Evolutionary conservation across 2,113 vertebrate species (phyloP), one percentile per base, ranked within the genome.

Genomic region (Pseudorasbora parva): DNA sequence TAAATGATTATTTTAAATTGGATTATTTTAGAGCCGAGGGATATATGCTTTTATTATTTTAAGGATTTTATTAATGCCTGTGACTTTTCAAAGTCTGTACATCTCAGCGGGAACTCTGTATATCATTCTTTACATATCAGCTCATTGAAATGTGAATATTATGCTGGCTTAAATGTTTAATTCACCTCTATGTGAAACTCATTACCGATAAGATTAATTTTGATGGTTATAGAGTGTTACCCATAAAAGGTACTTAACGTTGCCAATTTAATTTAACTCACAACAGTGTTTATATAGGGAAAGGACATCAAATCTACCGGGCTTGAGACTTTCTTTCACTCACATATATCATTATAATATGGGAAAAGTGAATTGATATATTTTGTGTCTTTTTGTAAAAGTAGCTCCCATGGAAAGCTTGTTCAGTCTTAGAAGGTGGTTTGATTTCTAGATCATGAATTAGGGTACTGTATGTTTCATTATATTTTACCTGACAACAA

Each of bases 401-500:
- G 66, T 86, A 84, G 77, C 86, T 90, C 87, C 84, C 84, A 88
- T 86, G 82, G 84, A 87, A 87, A 85, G 68, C 68, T n/a, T 76
- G 60, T 72, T 66, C 21, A 64, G 68, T 81, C 23, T 86, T 64
- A 78, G 80, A 87, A 88, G 83, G 81, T 79, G 66, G 85, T 14
- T 90, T 88, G 47, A 86, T 72, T 83, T 88, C 21, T 86, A 56
- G 86, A 83, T 69, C 83, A 76, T 56, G 49, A 82, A 85, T 51
- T 11, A 81, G 73, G n/a, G 82, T 84, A 93, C 43, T 93, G 93
- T 92, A 91, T 82, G 84, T 91, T 45, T 15, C 84, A 76, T 72
- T 37, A 37, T 54, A 72, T 81, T 66, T 74, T 27, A 14, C 47
- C 45, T 49, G 19, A 73, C 17, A 69, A 21, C 76, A 43, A 37